These are phyloP conservation scores for Agonum fuliginosum DNA, from an alignment of 2,888 invertebrate species.

Conservation along the genomic window DNA sequence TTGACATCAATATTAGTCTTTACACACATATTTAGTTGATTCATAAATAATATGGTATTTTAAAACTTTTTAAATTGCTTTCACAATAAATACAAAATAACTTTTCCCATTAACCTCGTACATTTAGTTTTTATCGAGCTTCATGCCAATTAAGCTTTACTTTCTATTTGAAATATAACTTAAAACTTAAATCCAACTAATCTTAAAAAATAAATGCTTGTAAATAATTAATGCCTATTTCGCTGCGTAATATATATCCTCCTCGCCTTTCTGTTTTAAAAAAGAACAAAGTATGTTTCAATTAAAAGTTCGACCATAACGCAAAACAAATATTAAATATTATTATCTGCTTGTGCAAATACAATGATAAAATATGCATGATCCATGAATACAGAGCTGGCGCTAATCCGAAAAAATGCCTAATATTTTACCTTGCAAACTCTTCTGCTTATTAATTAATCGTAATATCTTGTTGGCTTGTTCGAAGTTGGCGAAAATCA, in stretches of 20 bases:
- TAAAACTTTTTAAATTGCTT: too few species aligned
- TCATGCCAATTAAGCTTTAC: background rate
- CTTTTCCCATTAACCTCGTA: too few species aligned
- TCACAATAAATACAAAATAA: too few species aligned
- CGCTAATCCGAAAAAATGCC: slow-evolving; percentile 15
- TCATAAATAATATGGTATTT: too few species aligned
- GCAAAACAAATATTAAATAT: slow-evolving; percentile 20
- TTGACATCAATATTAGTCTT: too few species aligned
- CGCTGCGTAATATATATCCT: background rate
- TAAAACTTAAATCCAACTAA: background rate
- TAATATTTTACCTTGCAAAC: slow-evolving; percentile 20
- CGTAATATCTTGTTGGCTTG: too few species aligned
- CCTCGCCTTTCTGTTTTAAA: background rate
- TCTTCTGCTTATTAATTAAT: slow-evolving; percentile 18
- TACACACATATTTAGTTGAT: too few species aligned
- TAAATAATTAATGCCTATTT: slow-evolving; percentile 14
- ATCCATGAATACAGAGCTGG: slow-evolving; percentile 30
- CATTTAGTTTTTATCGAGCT: too few species aligned
- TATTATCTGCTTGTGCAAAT: slow-evolving; percentile 34
- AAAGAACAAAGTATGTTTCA: slow-evolving; percentile 1
- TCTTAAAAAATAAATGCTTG: slow-evolving; percentile 2
- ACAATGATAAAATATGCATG: slow-evolving; percentile 29
- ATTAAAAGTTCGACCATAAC: slow-evolving; percentile 28
- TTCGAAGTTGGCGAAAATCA: background rate
- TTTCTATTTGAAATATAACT: slow-evolving; percentile 1